Percentiles rank a stretch among this genome's conserved stretches.
Evolutionary conservation across 2,113 vertebrate genomes (phyloP).

Genomic region (Coregonus clupeaformis): DNA sequence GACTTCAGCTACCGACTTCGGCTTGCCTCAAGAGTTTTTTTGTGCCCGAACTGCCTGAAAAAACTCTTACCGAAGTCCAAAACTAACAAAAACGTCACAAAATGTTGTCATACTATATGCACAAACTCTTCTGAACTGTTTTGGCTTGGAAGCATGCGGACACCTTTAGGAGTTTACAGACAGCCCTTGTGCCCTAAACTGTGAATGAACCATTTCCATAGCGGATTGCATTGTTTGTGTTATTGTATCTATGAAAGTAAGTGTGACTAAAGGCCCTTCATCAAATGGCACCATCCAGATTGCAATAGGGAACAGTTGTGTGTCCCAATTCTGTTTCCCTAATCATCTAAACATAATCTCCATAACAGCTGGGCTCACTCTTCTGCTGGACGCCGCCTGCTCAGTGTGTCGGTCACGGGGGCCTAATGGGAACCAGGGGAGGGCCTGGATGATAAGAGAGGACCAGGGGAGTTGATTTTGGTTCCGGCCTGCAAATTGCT

Average conservation of each 20-base stretch:
- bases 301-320: slow-evolving; percentile 30
- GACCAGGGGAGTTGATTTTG: slow-evolving; percentile 52
- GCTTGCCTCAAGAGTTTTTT: no score
- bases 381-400: neutral
- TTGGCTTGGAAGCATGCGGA: no score
- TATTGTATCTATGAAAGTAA: slow-evolving; percentile 27
- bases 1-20: no score
- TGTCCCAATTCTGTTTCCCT: slow-evolving; percentile 23
- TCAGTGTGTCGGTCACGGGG: neutral
- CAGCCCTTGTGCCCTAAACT: neutral
- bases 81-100: no score
- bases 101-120: no score
- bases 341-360: slow-evolving; percentile 23
- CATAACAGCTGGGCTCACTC: slow-evolving; percentile 27
- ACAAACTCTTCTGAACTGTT: no score
- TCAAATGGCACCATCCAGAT: slow-evolving; percentile 39
- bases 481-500: slow-evolving; percentile 25
- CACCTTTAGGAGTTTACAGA: no score
- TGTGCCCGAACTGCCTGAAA: no score
- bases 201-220: slow-evolving; percentile 23
- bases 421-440: neutral
- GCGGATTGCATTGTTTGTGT: slow-evolving; percentile 37
- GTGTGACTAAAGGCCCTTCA: slow-evolving; percentile 44
- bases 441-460: slow-evolving; percentile 14
- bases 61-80: no score